Evolutionary conservation across 2,797 vertebrate species (phyloP), one percentile per base, ranked within the genome.

Genomic region (Oryzias sinensis): DNA sequence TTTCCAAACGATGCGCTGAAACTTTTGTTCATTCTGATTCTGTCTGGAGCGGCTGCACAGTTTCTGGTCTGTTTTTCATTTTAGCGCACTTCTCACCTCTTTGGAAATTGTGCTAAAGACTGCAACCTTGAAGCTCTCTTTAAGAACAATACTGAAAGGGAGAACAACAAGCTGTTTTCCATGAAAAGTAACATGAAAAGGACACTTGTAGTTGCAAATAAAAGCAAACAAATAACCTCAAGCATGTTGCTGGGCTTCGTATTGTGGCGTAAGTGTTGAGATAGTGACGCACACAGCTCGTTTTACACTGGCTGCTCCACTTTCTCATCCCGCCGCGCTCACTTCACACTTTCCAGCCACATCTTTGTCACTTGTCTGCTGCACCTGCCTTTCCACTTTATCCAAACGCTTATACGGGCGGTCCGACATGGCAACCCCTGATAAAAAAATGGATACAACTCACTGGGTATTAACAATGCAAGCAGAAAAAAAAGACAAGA

Each of bases 1-100:
- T 87, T 88, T 86, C 85, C 83, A 89, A 89, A 90, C 75, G 76
- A 84, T 85, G 84, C 80, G 58, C 84, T 87, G 88, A 87, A 89
- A 84, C 74, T 74, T 81, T 56, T 14, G n/a, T 77, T 80, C 74
- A 68, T 53, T 58, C 70, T 86, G 84, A 87, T 81, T 74, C 85
- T 22, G 20, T 22, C 2, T 22, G 57, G 9, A 44, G 9, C 17
- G 18, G 68, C 64, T 76, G 69, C 69, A 63, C 77, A 72, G 73
- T 86, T 82, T 78, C 69, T 68, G 65, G 74, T 67, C 74, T 65
- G 62, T 75, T 74, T 74, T 78, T 73, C 42, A 22, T 58, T 68
- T 44, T 56, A 64, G 60, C 70, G 71, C 68, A 54, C 61, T 74
- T 63, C 54, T 59, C 2, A 50, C 41, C 14, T 27, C 37, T 43